Evolutionary conservation across 35 echinoderm and acorn worm species (phyloP).

Genomic region (Patiria miniata): DNA sequence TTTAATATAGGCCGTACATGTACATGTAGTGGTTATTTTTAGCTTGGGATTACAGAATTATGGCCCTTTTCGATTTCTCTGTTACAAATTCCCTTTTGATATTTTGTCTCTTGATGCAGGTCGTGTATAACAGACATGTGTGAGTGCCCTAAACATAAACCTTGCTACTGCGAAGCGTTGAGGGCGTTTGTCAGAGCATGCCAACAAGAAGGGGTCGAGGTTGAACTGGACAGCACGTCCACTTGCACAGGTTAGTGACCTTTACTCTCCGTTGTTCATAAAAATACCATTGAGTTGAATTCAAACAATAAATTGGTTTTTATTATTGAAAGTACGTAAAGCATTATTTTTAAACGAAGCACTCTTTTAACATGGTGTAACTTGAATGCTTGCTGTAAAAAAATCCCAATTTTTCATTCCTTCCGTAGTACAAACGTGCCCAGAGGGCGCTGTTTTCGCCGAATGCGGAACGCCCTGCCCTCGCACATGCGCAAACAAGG

Average conservation of each 20-base stretch:
- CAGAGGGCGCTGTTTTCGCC: conserved; percentile 47
- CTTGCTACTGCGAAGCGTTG: conserved; percentile 72
- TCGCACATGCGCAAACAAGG: conserved; percentile 39
- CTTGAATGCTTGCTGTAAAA: no score
- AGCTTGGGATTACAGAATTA: no score
- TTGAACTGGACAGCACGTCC: conserved; percentile 29
- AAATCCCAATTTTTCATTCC: no score
- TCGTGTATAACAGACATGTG: conserved; percentile 82
- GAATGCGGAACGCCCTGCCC: conserved; percentile 33
- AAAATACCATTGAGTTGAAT: neutral
- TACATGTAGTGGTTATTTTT: neutral
- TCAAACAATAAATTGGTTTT: neutral
- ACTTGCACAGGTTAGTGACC: conserved; percentile 33
- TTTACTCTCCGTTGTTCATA: no score
- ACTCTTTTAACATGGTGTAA: no score
- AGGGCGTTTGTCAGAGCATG: conserved; percentile 74
- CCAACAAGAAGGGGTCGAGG: conserved; percentile 48
- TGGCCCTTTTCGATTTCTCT: no score
- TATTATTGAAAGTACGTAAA: neutral
- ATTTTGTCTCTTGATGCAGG: conserved; percentile 1
- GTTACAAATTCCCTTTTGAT: no score
- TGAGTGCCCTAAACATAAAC: conserved; percentile 62
- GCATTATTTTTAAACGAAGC: neutral
- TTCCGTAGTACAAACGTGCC: conserved; percentile 37
- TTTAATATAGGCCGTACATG: neutral